phyloP scores from a whole-genome alignment of 2,113 vertebrate species.

The Nematolebias whitei region DNA sequence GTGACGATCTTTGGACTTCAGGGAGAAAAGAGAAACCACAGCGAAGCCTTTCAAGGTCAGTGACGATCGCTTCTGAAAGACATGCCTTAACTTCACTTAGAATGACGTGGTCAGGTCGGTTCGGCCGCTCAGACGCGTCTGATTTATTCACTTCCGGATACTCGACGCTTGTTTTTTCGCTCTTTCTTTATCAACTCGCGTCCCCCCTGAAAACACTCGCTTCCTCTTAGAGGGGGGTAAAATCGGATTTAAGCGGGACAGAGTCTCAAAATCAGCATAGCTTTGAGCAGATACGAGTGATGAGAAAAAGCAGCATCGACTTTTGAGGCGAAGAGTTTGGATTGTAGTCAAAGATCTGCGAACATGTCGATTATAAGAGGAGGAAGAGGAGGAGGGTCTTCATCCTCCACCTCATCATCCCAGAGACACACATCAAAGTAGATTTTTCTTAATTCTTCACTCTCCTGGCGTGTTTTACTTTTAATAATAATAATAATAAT shows the following conservation, averaged over 20 bases:
- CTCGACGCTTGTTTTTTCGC: constrained; percentile 12
- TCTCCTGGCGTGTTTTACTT: too few relatives aligned
- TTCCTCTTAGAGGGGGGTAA: not conserved
- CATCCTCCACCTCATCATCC: not conserved
- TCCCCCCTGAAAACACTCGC: not conserved
- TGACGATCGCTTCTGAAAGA: not conserved
- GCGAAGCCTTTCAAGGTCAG: constrained; percentile 53
- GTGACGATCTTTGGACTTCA: constrained; percentile 25
- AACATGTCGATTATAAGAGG: not conserved
- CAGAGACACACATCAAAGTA: too few relatives aligned
- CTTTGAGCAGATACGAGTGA: not conserved
- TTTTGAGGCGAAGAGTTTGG: not conserved
- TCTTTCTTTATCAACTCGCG: not conserved
- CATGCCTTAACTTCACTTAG: not conserved
- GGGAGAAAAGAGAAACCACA: constrained; percentile 7
- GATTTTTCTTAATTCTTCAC: too few relatives aligned
- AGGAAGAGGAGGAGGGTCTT: constrained; percentile 6
- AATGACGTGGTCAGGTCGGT: not conserved
- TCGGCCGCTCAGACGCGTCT: constrained; percentile 16
- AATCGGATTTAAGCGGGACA: not conserved
- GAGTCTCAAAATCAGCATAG: not conserved
- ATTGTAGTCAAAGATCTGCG: not conserved
- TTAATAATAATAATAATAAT: too few relatives aligned
- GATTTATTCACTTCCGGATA: constrained; percentile 67
- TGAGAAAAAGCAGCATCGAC: not conserved